A percentile compares a stretch with the other conserved stretches of the same genome.
Conservation (phyloP, 2,797 vertebrate species). For the Microhierax caerulescens region DNA sequence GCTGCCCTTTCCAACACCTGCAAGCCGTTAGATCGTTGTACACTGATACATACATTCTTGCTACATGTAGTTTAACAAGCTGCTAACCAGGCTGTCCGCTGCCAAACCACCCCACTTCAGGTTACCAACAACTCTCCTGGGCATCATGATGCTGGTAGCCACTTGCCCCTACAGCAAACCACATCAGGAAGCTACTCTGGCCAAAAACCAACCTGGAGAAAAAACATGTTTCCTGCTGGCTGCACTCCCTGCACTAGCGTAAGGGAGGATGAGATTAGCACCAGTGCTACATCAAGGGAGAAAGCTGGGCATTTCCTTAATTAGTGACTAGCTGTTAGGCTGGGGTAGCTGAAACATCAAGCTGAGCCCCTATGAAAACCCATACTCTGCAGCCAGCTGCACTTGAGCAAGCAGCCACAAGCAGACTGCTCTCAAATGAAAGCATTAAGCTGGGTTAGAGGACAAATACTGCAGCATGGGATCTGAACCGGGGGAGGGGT, state of each 20-base stretch:
- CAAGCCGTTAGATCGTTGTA: background rate
- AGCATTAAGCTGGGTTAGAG: background rate
- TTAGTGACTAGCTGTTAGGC: background rate
- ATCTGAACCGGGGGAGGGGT: background rate
- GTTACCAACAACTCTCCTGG: background rate
- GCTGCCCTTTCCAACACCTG: background rate
- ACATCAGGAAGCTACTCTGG: background rate
- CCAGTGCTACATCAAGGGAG: background rate
- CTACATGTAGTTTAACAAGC: background rate
- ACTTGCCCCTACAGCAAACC: background rate
- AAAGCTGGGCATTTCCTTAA: background rate
- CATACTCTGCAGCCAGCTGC: background rate
- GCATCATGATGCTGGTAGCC: background rate
- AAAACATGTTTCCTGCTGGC: background rate
- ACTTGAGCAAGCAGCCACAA: background rate
- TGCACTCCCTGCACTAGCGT: background rate
- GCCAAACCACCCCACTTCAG: background rate
- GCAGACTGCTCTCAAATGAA: background rate
- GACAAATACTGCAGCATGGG: background rate
- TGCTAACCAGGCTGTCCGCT: background rate
- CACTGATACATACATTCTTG: rapidly evolving
- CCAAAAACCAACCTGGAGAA: background rate
- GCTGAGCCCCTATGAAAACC: background rate
- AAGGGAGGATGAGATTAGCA: background rate
- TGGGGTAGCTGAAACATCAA: background rate